Conservation (phyloP, 2,888 invertebrate genomes). For the Aspidiotus destructor region DNA sequence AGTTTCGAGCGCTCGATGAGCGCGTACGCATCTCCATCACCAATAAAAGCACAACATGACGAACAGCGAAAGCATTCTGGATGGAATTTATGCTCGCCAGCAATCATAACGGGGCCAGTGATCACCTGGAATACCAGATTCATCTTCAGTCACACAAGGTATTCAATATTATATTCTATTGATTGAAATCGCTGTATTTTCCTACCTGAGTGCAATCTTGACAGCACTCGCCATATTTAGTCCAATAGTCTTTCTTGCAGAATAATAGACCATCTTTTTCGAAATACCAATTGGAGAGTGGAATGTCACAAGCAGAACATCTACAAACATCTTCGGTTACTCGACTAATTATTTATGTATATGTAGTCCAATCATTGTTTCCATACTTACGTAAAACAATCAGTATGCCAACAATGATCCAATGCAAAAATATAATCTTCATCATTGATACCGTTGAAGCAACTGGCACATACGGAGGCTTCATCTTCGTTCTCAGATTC, state of each 20-base stretch:
- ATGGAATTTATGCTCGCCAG: slow-evolving; percentile 90
- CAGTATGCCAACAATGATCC: slow-evolving; percentile 78
- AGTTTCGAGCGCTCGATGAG: slow-evolving; percentile 80
- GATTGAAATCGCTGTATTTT: not conserved
- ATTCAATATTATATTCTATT: not conserved
- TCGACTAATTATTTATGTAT: not conserved
- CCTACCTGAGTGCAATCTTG: slow-evolving; percentile 75
- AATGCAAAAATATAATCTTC: slow-evolving; percentile 72
- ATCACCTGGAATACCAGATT: slow-evolving; percentile 44
- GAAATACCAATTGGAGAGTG: slow-evolving; percentile 82
- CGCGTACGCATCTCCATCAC: slow-evolving; percentile 86
- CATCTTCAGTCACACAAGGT: not conserved
- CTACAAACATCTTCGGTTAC: slow-evolving; percentile 44
- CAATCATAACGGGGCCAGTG: slow-evolving; percentile 88
- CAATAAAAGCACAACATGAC: slow-evolving; percentile 71
- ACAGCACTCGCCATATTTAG: slow-evolving; percentile 77
- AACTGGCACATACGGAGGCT: slow-evolving; percentile 53
- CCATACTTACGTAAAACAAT: slow-evolving; percentile 64
- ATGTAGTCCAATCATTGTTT: not conserved
- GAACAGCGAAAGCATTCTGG: slow-evolving; percentile 89
- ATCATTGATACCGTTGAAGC: slow-evolving; percentile 61
- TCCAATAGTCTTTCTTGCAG: slow-evolving; percentile 81
- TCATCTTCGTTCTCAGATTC: slow-evolving; percentile 26
- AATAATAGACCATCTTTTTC: slow-evolving; percentile 82
- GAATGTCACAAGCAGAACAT: slow-evolving; percentile 80